These are phyloP conservation scores for Drosophila birchii DNA, from an alignment of 2,888 invertebrate genomes.

Conservation along the genomic window DNA sequence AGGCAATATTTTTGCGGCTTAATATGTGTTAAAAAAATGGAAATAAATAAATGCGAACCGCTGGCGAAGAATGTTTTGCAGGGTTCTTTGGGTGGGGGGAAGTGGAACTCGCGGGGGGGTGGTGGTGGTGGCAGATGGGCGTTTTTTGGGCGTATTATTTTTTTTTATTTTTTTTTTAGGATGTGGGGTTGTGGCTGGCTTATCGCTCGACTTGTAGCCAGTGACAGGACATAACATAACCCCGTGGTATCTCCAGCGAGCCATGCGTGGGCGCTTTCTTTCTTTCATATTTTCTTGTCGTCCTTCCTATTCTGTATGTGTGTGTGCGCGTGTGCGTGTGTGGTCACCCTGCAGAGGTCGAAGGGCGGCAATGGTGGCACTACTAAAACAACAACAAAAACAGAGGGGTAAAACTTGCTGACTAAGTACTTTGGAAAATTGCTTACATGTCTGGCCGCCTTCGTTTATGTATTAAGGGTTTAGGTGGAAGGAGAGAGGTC, in stretches of 20 bases:
- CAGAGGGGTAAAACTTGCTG: slow-evolving; percentile 75
- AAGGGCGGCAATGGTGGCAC: slow-evolving; percentile 6
- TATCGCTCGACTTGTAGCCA: slow-evolving; percentile 74
- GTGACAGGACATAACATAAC: slow-evolving; percentile 81
- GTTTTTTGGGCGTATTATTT: slow-evolving; percentile 7
- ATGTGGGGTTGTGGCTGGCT: slow-evolving; percentile 55
- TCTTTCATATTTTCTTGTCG: slow-evolving; percentile 3
- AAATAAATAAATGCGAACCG: slow-evolving; percentile 35
- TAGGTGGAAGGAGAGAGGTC: slow-evolving; percentile 21
- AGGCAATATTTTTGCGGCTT: slow-evolving; percentile 78
- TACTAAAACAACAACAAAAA: slow-evolving; percentile 19
- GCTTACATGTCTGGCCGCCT: slow-evolving; percentile 71
- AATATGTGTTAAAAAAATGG: slow-evolving; percentile 70
- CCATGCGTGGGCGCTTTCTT: slow-evolving; percentile 68
- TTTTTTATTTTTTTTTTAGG: neutral
- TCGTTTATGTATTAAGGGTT: slow-evolving; percentile 57
- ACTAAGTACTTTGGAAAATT: slow-evolving; percentile 82
- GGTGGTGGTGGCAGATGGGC: slow-evolving; percentile 9
- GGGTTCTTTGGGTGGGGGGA: slow-evolving; percentile 11
- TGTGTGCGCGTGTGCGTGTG: slow-evolving; percentile 11
- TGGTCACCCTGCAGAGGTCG: slow-evolving; percentile 63
- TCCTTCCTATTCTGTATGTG: slow-evolving; percentile 2
- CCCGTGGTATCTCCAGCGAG: slow-evolving; percentile 69
- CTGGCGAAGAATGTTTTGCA: slow-evolving; percentile 34
- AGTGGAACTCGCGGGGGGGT: too few species aligned